Conservation (phyloP, 30 jellyfish, hydroid and myxozoan genomes). For the Sanderia malayensis region DNA sequence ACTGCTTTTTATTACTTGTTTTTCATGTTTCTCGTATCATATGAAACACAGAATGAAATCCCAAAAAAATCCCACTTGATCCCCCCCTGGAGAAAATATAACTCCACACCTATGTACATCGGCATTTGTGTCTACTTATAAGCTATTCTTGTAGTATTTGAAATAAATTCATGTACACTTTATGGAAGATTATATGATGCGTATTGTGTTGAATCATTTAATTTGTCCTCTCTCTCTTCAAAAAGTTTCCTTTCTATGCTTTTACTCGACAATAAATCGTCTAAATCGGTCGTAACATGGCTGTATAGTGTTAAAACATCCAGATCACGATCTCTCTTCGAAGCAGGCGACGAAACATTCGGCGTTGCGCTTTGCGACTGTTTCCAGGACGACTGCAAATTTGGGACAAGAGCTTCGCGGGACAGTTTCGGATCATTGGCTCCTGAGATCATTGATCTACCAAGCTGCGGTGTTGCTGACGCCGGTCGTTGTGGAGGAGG, state of each 20-base stretch:
- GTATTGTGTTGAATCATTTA: not conserved
- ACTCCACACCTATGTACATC: too few species aligned
- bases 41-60: too few species aligned
- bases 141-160: too few species aligned
- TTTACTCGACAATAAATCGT: not conserved
- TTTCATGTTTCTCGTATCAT: too few species aligned
- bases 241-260: not conserved
- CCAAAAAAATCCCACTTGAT: too few species aligned
- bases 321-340: not conserved
- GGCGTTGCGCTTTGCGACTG: not conserved
- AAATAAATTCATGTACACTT: too few species aligned
- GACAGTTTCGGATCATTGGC: not conserved
- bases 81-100: too few species aligned
- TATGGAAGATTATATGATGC: not conserved
- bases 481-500: conserved; percentile 49
- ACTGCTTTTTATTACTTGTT: too few species aligned
- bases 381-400: not conserved
- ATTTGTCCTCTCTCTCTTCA: not conserved
- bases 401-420: not conserved
- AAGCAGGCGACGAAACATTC: not conserved
- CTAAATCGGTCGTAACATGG: not conserved
- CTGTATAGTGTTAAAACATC: not conserved
- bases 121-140: too few species aligned
- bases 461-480: conserved; percentile 29
- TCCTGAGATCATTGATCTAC: not conserved